Evolutionary conservation across 2,888 invertebrate species (phyloP).

Genomic region (Nephrocerus scutellatus): DNA sequence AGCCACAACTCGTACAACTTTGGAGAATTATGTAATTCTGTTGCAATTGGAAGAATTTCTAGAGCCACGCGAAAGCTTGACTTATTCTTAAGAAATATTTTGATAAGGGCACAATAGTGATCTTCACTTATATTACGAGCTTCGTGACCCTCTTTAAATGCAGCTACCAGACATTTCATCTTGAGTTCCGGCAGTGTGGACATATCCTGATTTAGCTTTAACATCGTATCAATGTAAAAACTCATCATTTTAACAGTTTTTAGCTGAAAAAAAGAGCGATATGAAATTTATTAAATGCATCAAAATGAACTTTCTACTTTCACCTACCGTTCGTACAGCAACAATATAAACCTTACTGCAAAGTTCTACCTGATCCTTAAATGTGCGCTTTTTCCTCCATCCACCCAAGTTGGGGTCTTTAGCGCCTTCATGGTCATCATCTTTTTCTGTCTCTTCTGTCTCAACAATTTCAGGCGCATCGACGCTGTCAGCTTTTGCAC

Average conservation of each 20-base stretch:
- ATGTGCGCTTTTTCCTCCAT: conserved; percentile 31
- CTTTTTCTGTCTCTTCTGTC: no score
- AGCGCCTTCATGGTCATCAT: no score
- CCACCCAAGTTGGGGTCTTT: no score
- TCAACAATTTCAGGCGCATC: no score
- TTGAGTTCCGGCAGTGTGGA: conserved; percentile 48
- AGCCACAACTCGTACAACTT: conserved; percentile 52
- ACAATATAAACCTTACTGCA: conserved; percentile 50
- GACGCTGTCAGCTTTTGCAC: no score
- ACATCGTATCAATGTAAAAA: conserved; percentile 52
- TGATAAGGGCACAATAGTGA: conserved; percentile 51
- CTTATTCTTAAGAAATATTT: no score
- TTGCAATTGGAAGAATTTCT: conserved; percentile 44
- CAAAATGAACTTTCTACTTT: no score
- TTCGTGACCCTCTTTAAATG: conserved; percentile 50
- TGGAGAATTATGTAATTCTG: conserved; percentile 46
- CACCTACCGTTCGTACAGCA: conserved; percentile 46
- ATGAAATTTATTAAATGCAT: no score
- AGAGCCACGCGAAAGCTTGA: no score
- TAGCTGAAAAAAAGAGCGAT: conserved; percentile 27
- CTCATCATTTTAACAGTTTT: conserved; percentile 53
- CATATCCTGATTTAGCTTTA: conserved; percentile 51
- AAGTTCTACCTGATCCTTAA: conserved; percentile 47
- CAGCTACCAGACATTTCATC: conserved; percentile 49
- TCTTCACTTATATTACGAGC: conserved; percentile 49